Conservation (phyloP, 2,113 vertebrate genomes). For the Mellivora capensis region DNA sequence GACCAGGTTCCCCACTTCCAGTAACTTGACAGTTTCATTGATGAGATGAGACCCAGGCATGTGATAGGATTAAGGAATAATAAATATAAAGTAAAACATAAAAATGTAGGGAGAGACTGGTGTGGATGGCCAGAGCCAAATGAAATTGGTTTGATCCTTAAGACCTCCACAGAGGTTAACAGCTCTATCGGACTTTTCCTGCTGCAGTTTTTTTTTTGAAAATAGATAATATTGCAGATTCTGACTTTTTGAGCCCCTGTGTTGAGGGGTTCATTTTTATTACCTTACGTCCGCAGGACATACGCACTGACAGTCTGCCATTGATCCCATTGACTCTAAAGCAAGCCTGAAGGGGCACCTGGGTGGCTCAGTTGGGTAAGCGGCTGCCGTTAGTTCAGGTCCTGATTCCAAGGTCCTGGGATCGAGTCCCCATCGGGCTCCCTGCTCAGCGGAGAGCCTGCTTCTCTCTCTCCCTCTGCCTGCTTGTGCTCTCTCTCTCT, state of each 20-base stretch:
- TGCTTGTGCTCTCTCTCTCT: too few relatives aligned
- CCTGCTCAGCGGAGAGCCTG: too few relatives aligned
- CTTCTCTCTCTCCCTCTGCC: too few relatives aligned
- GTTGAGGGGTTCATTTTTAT: constrained; percentile 31
- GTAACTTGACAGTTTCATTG: neutral
- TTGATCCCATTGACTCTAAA: neutral
- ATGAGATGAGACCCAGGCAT: neutral
- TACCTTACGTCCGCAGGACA: neutral
- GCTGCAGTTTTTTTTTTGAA: neutral
- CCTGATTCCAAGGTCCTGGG: too few relatives aligned
- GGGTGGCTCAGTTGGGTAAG: too few relatives aligned
- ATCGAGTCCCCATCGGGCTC: too few relatives aligned
- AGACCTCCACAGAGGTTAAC: neutral
- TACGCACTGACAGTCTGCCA: neutral
- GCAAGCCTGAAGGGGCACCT: neutral
- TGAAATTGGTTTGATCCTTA: neutral
- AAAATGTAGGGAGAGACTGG: neutral
- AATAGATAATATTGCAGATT: neutral
- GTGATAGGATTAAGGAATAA: neutral
- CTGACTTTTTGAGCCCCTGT: neutral
- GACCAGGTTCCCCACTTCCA: neutral
- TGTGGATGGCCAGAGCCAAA: neutral
- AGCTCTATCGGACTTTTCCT: neutral
- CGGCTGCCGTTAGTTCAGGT: too few relatives aligned
- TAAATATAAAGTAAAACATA: neutral